A percentile compares a stretch with the other conserved stretches of the same genome.
These are phyloP conservation scores for Myripristis jacobus DNA, from an alignment of 2,797 vertebrate species.

Conservation along the genomic window DNA sequence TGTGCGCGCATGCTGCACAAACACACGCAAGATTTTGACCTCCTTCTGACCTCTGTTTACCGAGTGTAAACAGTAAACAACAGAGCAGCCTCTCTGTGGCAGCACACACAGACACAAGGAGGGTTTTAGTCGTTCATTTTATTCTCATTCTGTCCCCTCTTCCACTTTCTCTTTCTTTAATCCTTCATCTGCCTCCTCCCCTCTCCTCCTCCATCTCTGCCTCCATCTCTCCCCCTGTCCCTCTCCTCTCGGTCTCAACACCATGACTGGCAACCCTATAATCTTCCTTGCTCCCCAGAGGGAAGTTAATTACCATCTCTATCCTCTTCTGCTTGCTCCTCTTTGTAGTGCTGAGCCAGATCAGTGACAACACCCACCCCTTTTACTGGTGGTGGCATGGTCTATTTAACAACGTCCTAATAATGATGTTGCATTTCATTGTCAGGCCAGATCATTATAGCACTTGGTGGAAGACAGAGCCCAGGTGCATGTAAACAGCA, in stretches of 20 bases:
- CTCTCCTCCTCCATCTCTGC: background rate
- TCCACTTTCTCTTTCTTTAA: slow-evolving; percentile 3
- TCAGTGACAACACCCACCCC: slow-evolving; percentile 40
- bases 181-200: slow-evolving; percentile 4
- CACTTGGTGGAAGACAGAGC: background rate
- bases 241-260: slow-evolving; percentile 23
- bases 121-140: background rate
- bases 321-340: slow-evolving; percentile 34
- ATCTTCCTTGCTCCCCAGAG: slow-evolving; percentile 54
- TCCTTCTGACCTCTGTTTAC: background rate
- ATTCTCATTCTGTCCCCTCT: background rate
- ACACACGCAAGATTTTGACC: background rate
- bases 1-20: background rate
- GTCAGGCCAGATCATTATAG: background rate
- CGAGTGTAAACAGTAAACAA: slow-evolving; percentile 34
- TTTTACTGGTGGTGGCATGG: background rate
- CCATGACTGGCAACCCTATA: slow-evolving; percentile 37
- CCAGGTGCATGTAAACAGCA: background rate
- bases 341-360: slow-evolving; percentile 42
- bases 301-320: slow-evolving; percentile 62
- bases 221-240: slow-evolving; percentile 3
- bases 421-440: slow-evolving; percentile 5
- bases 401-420: slow-evolving; percentile 9
- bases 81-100: slow-evolving; percentile 22
- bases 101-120: slow-evolving; percentile 10